Base-by-base conservation (phyloP, 2,888 invertebrate species). In the Ptychoptera contaminata region DNA sequence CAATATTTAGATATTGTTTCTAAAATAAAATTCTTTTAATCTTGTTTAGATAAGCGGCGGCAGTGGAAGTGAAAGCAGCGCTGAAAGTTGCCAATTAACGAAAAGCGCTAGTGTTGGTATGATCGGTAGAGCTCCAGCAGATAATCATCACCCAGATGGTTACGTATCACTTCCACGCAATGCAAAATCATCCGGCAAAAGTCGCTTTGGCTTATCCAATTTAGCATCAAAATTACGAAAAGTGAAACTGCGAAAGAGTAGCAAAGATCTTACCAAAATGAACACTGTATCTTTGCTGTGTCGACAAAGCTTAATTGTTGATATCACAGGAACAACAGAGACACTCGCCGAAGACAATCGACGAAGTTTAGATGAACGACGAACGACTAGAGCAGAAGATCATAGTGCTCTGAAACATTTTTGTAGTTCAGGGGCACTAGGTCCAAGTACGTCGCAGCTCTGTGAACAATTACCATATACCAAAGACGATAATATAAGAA, bases 81-180 rank as follows among this genome's bases (percentile, higher is more conserved):
- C 52, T 46, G 43, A 71, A 59, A 70, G 71, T 43, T 61, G 68
- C 5, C 52, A 68, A 8, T 60, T 81, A n/a, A 72, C 76, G 0
- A 79, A 84, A 53, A 82, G 82, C 30, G 76, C 79, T 1, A 83
- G 83, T 50, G 82, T 77, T 0, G 82, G 82, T n/a, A 81, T 83
- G 75, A 80, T 83, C 46, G 77, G 50, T 14, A 53, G 52, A 4
- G 10, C 12, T 58, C 12, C 15, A 15, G 12, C 29, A 12, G 9
- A 29, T 9, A 62, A 61, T 47, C 51, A 59, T 32, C 64, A 64
- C 46, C 56, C 58, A 5, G 65, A 67, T 11, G 68, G 68, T 2
- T 72, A 70, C 50, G 74, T 72, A 2, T 73, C 74, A 1, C 51
- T 74, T 44, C 73, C 74, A 1, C 56, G 72, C 16, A 56, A 54